Percentiles rank a stretch among this genome's conserved stretches.
phyloP scores from a whole-genome alignment of 1,140 invertebrate genomes.

The Pollicipes pollicipes region DNA sequence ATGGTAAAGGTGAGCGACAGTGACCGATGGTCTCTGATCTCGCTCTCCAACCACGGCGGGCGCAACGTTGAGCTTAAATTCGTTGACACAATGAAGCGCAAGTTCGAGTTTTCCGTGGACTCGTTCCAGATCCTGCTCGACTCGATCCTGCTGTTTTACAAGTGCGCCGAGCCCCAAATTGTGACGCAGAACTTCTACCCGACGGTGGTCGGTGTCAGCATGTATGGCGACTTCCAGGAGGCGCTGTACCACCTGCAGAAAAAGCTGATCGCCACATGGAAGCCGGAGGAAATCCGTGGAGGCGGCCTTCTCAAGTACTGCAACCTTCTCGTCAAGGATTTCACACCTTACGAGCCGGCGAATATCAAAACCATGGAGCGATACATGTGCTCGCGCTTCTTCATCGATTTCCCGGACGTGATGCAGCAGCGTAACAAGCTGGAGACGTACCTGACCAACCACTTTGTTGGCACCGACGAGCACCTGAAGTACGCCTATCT shows the following conservation, averaged over 20 bases:
- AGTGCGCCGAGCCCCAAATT: conserved; percentile 58
- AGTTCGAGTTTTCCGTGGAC: conserved; percentile 98
- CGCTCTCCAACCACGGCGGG: conserved; percentile 65
- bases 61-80: conserved; percentile 92
- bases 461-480: conserved; percentile 63
- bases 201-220: conserved; percentile 87
- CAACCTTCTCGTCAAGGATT: conserved; percentile 78
- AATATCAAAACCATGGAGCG: conserved; percentile 80
- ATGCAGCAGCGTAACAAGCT: conserved; percentile 63
- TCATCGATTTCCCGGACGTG: conserved; percentile 92
- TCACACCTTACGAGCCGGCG: conserved; percentile 64
- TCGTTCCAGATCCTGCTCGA: conserved; percentile 92
- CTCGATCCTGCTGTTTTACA: conserved; percentile 85
- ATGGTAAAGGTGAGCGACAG: conserved; percentile 96
- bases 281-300: conserved; percentile 94
- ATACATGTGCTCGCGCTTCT: conserved; percentile 99
- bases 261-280: conserved; percentile 77
- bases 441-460: conserved; percentile 85
- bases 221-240: conserved; percentile 92
- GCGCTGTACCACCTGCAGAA: conserved; percentile 81
- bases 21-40: conserved; percentile 93
- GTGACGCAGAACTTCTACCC: conserved; percentile 80
- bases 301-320: conserved; percentile 97
- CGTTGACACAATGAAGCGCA: conserved; percentile 91
- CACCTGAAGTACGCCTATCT: conserved; percentile 85